These are phyloP conservation scores for Ivindomyrus marchei DNA, from an alignment of 2,113 vertebrate genomes.

Conservation along the genomic window DNA sequence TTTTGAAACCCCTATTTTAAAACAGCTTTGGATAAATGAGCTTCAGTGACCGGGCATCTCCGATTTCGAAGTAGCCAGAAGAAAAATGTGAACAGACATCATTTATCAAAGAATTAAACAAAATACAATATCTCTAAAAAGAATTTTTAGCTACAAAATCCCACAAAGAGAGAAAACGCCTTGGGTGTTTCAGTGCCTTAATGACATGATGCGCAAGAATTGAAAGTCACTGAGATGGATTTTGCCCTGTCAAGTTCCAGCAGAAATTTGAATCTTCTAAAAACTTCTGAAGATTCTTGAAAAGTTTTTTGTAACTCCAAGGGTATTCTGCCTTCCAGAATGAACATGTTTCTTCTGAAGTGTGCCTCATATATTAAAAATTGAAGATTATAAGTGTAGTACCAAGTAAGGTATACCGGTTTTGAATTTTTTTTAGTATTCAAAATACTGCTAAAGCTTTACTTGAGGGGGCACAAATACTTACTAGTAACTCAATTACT, in stretches of 20 bases:
- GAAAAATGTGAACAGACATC: slow-evolving; percentile 3
- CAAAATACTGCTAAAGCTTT: not conserved
- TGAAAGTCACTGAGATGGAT: not conserved
- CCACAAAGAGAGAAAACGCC: not conserved
- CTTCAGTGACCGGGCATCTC: not conserved
- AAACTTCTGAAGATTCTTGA: not conserved
- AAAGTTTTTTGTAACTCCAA: not conserved
- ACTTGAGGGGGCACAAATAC: not conserved
- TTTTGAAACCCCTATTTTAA: not conserved
- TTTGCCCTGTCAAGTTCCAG: not conserved
- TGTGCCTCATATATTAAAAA: not conserved
- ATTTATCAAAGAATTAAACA: slow-evolving; percentile 2
- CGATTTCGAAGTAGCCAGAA: not conserved
- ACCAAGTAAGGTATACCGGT: not conserved
- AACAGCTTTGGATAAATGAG: not conserved
- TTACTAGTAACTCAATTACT: not conserved
- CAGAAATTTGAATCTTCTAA: not conserved
- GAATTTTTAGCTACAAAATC: not conserved
- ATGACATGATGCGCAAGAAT: not conserved
- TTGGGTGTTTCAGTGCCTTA: not conserved
- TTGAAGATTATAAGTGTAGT: not conserved
- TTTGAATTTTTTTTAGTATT: not conserved
- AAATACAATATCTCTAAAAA: slow-evolving; percentile 7
- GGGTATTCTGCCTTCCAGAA: not conserved
- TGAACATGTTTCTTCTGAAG: not conserved